Evolutionary conservation across 2,888 invertebrate species (phyloP).

Genomic region (Dynastes maya): DNA sequence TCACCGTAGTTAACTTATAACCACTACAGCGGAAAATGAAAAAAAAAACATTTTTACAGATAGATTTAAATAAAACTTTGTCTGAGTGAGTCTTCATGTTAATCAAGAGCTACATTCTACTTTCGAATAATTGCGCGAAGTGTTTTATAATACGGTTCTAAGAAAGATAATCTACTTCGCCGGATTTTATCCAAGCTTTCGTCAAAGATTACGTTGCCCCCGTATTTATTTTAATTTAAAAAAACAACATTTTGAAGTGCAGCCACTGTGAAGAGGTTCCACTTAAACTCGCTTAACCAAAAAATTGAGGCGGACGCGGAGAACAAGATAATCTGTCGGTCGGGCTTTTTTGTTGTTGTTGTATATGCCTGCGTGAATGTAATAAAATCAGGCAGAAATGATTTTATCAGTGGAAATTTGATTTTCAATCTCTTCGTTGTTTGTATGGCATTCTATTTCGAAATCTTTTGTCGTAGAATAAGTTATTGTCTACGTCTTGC

Average conservation of each 20-base stretch:
- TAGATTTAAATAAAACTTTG: no score
- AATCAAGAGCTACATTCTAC: no score
- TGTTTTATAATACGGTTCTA: background rate
- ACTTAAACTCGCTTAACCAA: conserved; percentile 17
- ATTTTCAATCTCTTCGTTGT: conserved; percentile 1
- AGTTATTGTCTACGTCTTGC: no score
- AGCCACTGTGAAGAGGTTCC: background rate
- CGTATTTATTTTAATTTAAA: conserved; percentile 10
- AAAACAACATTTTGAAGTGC: conserved; percentile 19
- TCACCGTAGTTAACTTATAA: no score
- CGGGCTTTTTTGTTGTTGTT: conserved; percentile 4
- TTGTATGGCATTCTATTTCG: background rate
- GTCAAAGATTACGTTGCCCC: background rate
- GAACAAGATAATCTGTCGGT: conserved; percentile 13
- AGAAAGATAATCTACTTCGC: background rate
- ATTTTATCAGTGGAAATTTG: background rate
- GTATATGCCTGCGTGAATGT: background rate
- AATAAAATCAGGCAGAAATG: background rate
- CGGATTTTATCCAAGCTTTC: background rate
- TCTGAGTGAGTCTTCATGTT: no score
- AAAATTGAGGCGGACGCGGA: conserved; percentile 11
- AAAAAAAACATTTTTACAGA: no score
- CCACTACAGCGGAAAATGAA: no score
- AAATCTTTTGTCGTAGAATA: no score
- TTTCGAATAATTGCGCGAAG: background rate